Evolutionary conservation across 2,113 vertebrate species (phyloP).

Genomic region (Pelodiscus sinensis): DNA sequence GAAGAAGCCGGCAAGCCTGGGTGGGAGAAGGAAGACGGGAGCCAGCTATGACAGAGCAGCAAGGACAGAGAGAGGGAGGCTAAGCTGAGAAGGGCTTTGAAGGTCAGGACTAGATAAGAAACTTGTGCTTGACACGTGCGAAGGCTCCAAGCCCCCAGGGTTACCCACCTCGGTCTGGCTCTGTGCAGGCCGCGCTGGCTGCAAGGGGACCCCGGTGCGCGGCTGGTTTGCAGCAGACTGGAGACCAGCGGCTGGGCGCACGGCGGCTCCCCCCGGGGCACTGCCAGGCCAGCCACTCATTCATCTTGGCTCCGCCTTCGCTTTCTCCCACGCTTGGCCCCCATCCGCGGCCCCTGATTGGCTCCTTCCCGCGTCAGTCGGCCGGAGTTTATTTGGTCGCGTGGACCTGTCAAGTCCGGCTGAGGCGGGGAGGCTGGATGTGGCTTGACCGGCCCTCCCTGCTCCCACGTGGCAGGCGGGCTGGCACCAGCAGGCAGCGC

Average conservation of each 20-base stretch:
- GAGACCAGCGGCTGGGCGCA: not conserved
- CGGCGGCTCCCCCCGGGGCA: no score
- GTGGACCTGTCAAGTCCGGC: not conserved
- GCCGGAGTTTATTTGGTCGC: not conserved
- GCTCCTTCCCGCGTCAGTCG: not conserved
- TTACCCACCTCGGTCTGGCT: no score
- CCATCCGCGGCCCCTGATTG: not conserved
- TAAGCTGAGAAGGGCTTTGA: no score
- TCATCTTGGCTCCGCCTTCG: not conserved
- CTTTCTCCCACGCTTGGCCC: not conserved
- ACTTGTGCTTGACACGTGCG: not conserved
- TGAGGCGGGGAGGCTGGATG: not conserved
- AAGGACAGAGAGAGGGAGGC: no score
- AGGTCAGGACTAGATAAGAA: not conserved
- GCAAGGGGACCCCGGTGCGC: no score
- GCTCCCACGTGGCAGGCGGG: not conserved
- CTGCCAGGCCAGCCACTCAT: not conserved
- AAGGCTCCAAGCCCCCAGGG: not conserved
- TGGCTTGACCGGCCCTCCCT: not conserved
- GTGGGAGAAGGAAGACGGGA: no score
- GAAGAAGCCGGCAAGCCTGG: not conserved
- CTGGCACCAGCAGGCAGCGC: not conserved
- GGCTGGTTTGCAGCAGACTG: not conserved
- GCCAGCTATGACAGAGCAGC: no score
- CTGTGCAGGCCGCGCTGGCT: no score